Percentiles rank a stretch among this genome's conserved stretches.
phyloP scores from a whole-genome alignment of 2,113 vertebrate species.

The Cryptomyrus ogoouensis region DNA sequence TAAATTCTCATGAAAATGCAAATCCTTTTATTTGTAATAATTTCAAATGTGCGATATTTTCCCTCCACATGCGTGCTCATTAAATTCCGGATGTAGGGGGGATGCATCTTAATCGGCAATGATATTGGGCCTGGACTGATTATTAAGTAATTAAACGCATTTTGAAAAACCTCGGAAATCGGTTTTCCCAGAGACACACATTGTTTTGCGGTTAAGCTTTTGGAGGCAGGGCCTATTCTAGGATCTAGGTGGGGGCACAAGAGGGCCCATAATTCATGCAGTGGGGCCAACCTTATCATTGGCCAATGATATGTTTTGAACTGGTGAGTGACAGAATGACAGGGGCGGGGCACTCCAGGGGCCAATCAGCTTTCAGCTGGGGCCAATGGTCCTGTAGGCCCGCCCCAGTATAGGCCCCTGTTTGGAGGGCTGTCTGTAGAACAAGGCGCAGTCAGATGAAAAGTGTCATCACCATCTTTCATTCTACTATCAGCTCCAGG shows the following conservation, averaged over 20 bases:
- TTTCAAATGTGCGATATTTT: slow-evolving; percentile 11
- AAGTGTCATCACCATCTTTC: background rate
- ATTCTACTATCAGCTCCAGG: background rate
- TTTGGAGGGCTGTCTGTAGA: background rate
- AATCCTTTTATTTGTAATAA: slow-evolving; percentile 15
- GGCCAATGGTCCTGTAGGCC: background rate
- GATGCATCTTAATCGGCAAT: background rate
- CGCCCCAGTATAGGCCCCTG: background rate
- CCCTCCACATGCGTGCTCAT: background rate
- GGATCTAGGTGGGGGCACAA: background rate
- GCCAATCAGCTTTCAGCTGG: background rate
- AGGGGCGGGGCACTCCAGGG: background rate
- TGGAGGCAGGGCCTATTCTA: background rate
- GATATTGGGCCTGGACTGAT: background rate
- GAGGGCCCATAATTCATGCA: background rate
- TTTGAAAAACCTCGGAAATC: background rate
- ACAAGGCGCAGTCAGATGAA: background rate
- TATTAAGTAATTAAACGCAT: slow-evolving; percentile 3
- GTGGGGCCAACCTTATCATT: background rate
- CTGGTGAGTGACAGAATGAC: background rate
- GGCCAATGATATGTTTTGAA: background rate
- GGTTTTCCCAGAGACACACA: background rate
- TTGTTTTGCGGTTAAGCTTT: background rate
- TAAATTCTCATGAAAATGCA: slow-evolving; percentile 20
- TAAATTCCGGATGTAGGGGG: background rate